Evolutionary conservation across 2,888 invertebrate genomes (phyloP), one percentile per base, ranked within the genome.

Genomic region (Dicranocentrus wangi): DNA sequence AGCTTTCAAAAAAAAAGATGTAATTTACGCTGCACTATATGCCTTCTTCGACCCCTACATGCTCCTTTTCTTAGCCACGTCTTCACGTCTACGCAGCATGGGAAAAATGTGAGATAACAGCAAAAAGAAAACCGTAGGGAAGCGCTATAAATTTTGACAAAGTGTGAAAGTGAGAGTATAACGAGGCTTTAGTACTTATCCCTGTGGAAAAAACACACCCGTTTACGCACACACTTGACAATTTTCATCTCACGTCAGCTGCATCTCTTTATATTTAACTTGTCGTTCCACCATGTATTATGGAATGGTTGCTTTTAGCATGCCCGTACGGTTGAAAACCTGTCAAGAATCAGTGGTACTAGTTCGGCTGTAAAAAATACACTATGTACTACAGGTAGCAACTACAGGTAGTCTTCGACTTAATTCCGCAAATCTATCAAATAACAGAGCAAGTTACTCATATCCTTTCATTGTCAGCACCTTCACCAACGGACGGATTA

Each of bases 101-200:
- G 55, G n/a, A 55, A 61, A 61, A 32, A 28, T 61, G 2, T 17
- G 10, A 25, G 27, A 60, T 27, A 60, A 28, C 27, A 60, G 3
- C 8, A n/a, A n/a, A n/a, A n/a, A n/a, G 60, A 15, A 27, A 28
- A 27, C 60, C 60, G 42, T 39, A 19, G 17, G 43, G 51, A 66
- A 51, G 32, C 47, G 51, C 51, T 47, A 66, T 66, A 66, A 66
- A 66, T 66, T 66, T 66, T 66, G 66, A 66, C 66, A 47, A 27
- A 66, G 66, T 66, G 66, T 66, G 66, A 66, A 66, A 66, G 25
- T 66, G 66, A 66, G 66, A 66, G 66, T 17, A 51, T 66, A 47
- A 47, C 66, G 66, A 66, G 66, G 66, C 47, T 66, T 66, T 66
- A 47, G 66, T 28, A 47, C 66, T 66, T 43, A 66, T 66, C 66